Percentiles rank a stretch among this genome's conserved stretches.
These are phyloP conservation scores for Petroica traversi DNA, from an alignment of 2,113 vertebrate species.

Conservation along the genomic window DNA sequence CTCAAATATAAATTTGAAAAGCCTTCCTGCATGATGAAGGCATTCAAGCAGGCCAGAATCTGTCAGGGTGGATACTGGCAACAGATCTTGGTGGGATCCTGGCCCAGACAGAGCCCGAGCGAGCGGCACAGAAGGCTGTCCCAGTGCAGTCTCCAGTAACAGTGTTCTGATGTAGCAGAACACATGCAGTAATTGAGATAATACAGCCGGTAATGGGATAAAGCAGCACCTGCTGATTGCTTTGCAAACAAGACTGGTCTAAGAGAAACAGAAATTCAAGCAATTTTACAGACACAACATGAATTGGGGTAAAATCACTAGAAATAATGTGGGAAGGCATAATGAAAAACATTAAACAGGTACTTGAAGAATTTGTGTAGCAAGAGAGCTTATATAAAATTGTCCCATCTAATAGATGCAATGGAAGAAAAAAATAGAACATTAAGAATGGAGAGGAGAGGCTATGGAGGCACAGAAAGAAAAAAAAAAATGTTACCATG, in stretches of 20 bases:
- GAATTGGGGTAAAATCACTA: not conserved
- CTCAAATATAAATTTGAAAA: not conserved
- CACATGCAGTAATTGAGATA: not conserved
- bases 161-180: not conserved
- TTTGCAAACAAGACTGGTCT: not conserved
- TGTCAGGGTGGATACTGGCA: not conserved
- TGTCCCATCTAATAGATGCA: no score
- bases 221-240: conserved; percentile 15
- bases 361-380: no score
- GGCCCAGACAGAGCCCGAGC: not conserved
- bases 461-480: not conserved
- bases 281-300: not conserved
- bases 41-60: not conserved
- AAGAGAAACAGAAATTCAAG: not conserved
- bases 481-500: not conserved
- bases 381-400: no score
- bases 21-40: not conserved
- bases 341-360: not conserved
- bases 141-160: not conserved
- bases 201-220: not conserved
- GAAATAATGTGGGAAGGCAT: not conserved
- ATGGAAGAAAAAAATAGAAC: not conserved
- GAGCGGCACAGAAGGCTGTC: conserved; percentile 1
- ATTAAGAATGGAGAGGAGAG: not conserved
- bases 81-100: not conserved